Evolutionary conservation across 1,140 invertebrate species (phyloP).

Genomic region (Drosophila biarmipes): DNA sequence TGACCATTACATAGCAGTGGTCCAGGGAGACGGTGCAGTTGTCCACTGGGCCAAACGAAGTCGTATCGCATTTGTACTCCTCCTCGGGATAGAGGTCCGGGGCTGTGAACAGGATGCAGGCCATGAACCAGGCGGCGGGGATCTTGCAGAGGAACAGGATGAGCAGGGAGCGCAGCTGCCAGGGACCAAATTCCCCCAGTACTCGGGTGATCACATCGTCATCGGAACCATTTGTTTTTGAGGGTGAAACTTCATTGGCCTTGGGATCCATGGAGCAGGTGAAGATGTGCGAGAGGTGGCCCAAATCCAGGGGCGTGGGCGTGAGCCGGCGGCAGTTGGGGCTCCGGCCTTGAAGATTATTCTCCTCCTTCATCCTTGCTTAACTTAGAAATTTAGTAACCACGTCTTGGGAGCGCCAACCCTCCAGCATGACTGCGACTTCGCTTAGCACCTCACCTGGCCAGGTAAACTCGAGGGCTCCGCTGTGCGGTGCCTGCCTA

Average conservation of each 20-base stretch:
- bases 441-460: slow-evolving; percentile 42
- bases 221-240: neutral
- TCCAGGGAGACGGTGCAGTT: slow-evolving; percentile 57
- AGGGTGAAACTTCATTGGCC: neutral
- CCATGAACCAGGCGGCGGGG: slow-evolving; percentile 85
- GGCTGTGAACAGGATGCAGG: slow-evolving; percentile 82
- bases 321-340: slow-evolving; percentile 36
- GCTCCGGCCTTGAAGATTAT: slow-evolving; percentile 11
- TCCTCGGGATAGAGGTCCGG: slow-evolving; percentile 69
- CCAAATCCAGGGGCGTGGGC: slow-evolving; percentile 27
- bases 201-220: slow-evolving; percentile 69
- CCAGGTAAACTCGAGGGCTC: slow-evolving; percentile 47
- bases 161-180: slow-evolving; percentile 81
- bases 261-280: slow-evolving; percentile 22
- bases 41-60: slow-evolving; percentile 5
- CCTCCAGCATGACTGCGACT: slow-evolving; percentile 74
- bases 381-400: slow-evolving; percentile 43
- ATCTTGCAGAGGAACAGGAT: slow-evolving; percentile 84
- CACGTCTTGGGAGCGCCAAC: slow-evolving; percentile 51
- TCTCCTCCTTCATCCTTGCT: slow-evolving; percentile 26
- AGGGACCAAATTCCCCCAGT: slow-evolving; percentile 82
- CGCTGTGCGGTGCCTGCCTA: slow-evolving; percentile 53
- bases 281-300: slow-evolving; percentile 24
- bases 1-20: slow-evolving; percentile 71
- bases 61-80: slow-evolving; percentile 67